Evolutionary conservation across 2,113 vertebrate genomes (phyloP).

Genomic region (Muntiacus muntjak): DNA sequence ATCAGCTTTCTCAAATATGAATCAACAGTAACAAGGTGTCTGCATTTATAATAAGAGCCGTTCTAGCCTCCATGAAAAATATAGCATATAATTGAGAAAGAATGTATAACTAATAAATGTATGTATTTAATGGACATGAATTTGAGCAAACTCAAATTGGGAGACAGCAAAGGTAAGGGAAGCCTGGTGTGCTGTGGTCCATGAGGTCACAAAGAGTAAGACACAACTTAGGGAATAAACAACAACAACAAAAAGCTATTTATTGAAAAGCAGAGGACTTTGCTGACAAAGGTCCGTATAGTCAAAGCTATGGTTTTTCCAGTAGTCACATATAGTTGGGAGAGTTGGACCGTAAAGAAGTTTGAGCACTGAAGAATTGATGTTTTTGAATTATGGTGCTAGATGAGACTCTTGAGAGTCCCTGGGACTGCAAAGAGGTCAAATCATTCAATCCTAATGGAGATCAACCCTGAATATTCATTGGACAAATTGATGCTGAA

Average conservation of each 20-base stretch:
- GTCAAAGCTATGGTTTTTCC: not conserved
- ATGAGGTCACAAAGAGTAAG: not conserved
- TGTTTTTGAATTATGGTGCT: not conserved
- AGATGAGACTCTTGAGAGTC: not conserved
- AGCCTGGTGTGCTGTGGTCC: not conserved
- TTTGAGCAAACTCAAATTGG: not conserved
- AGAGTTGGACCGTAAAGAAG: not conserved
- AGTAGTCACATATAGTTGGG: not conserved
- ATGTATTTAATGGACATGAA: not conserved
- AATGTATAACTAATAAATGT: not conserved
- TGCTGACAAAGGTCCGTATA: not conserved
- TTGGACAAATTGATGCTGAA: not conserved
- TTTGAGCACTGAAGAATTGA: not conserved
- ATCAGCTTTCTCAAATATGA: not conserved
- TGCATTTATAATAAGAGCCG: not conserved
- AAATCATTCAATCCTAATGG: not conserved
- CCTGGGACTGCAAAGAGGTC: not conserved
- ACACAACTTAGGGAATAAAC: not conserved
- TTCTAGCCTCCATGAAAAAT: not conserved
- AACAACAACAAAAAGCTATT: not conserved
- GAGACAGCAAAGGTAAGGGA: not conserved
- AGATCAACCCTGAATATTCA: not conserved
- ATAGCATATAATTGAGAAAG: not conserved
- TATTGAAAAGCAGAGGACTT: not conserved
- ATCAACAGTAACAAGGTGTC: not conserved